These are phyloP conservation scores for Lepidonotus clava DNA, from an alignment of 2,888 invertebrate genomes.

Conservation along the genomic window DNA sequence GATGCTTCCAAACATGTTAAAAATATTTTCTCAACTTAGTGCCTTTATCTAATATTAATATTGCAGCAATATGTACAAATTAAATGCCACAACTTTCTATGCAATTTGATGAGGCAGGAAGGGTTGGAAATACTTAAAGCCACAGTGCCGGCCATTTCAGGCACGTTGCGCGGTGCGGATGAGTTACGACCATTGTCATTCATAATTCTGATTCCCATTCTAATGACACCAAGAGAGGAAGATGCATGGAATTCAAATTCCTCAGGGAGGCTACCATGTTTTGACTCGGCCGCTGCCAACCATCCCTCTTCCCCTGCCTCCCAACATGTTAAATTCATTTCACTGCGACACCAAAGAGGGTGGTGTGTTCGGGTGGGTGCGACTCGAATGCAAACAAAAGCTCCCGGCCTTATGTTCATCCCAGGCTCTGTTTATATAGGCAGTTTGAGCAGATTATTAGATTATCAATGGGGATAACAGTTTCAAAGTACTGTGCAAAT, in stretches of 20 bases:
- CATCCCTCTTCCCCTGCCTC: not conserved
- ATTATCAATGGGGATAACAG: slow-evolving; percentile 48
- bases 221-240: not conserved
- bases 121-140: too few relatives aligned
- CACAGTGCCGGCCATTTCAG: not conserved
- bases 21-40: too few relatives aligned
- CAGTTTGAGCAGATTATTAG: not conserved
- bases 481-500: slow-evolving; percentile 51
- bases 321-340: slow-evolving; percentile 33
- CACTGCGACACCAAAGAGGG: not conserved
- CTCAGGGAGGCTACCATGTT: not conserved
- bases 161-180: not conserved
- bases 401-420: slow-evolving; percentile 1
- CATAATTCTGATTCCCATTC: slow-evolving; percentile 35
- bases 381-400: slow-evolving; percentile 31
- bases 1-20: too few relatives aligned
- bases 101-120: too few relatives aligned
- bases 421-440: slow-evolving; percentile 12
- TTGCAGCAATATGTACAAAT: too few relatives aligned
- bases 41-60: too few relatives aligned
- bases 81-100: too few relatives aligned
- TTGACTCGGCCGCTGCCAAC: not conserved
- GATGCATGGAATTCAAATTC: slow-evolving; percentile 6
- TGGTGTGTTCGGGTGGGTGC: not conserved
- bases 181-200: not conserved